These are phyloP conservation scores for Phodopus roborovskii DNA, from an alignment of 2,113 vertebrate genomes.

Conservation along the genomic window DNA sequence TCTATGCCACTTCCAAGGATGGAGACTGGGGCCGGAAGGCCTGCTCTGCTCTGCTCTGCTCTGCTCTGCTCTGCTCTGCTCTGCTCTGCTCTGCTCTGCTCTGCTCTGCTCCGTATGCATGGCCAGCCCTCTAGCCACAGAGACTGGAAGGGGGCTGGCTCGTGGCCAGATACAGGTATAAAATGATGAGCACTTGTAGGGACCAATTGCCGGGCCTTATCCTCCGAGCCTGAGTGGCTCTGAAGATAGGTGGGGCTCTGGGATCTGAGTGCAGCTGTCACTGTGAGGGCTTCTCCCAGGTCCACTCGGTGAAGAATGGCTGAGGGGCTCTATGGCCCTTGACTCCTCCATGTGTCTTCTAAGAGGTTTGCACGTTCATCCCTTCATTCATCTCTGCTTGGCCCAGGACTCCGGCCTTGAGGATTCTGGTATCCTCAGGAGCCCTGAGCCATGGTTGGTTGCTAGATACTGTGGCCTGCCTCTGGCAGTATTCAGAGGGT, in stretches of 20 bases:
- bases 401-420: not conserved
- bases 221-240: not conserved
- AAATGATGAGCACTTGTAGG: no score
- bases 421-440: not conserved
- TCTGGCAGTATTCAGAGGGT: not conserved
- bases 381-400: not conserved
- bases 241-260: not conserved
- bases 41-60: not conserved
- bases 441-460: not conserved
- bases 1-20: not conserved
- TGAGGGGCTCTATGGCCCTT: no score
- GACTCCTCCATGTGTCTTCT: not conserved
- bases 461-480: not conserved
- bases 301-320: not conserved
- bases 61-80: rapidly evolving
- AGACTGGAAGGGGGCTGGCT: not conserved
- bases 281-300: not conserved
- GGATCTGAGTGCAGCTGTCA: not conserved
- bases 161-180: not conserved
- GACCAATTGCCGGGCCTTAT: not conserved
- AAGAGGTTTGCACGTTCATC: not conserved
- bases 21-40: not conserved
- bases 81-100: not conserved
- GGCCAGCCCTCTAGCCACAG: not conserved
- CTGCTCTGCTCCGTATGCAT: not conserved